phyloP scores from a whole-genome alignment of 1,140 invertebrate genomes.

The Geopemphigus sp. region DNA sequence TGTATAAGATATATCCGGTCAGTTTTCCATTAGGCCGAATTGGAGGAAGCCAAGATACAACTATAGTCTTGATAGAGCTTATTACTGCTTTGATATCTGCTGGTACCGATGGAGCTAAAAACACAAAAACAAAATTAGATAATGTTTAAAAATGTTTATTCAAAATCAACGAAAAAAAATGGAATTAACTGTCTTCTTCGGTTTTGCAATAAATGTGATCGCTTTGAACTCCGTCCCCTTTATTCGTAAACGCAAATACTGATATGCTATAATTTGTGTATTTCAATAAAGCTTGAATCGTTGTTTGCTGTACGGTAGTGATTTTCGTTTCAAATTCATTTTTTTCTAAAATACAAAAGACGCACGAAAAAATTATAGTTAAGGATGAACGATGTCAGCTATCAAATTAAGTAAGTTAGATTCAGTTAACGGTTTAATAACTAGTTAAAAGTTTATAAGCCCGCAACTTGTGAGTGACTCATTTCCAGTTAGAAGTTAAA shows the following conservation, averaged over 20 bases:
- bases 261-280: slow-evolving; percentile 79
- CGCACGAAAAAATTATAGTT: background rate
- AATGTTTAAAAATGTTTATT: background rate
- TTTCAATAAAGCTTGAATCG: slow-evolving; percentile 68
- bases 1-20: slow-evolving; percentile 77
- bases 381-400: no score
- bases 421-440: background rate
- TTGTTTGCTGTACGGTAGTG: slow-evolving; percentile 67
- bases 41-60: slow-evolving; percentile 84
- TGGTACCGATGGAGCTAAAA: slow-evolving; percentile 77
- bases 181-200: slow-evolving; percentile 67
- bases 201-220: slow-evolving; percentile 72
- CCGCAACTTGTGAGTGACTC: no score
- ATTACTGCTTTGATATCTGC: slow-evolving; percentile 84
- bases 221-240: slow-evolving; percentile 75
- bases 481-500: no score
- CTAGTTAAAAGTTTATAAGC: background rate
- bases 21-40: slow-evolving; percentile 72
- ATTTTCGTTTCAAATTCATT: slow-evolving; percentile 60
- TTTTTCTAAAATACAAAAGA: slow-evolving; percentile 51
- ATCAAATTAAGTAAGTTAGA: no score
- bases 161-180: no score
- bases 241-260: slow-evolving; percentile 76
- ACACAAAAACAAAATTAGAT: slow-evolving; percentile 1
- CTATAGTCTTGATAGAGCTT: slow-evolving; percentile 76